These are phyloP conservation scores for Apamea crenata DNA, from an alignment of 2,888 invertebrate species.

Conservation along the genomic window DNA sequence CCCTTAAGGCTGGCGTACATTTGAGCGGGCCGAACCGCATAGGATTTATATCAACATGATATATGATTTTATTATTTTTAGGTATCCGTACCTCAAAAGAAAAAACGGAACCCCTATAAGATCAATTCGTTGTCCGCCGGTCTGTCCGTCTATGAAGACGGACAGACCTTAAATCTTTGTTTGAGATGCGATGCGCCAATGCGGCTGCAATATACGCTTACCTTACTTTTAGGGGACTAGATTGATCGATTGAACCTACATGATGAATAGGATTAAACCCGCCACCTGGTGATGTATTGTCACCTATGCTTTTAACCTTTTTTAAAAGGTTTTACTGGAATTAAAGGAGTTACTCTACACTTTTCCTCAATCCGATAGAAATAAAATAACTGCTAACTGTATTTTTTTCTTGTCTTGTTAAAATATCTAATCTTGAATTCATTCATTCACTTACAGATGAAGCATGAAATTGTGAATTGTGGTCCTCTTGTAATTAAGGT, in stretches of 20 bases:
- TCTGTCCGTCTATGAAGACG: too few relatives aligned
- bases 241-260: slow-evolving; percentile 44
- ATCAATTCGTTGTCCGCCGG: too few relatives aligned
- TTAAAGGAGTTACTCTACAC: neutral
- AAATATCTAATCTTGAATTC: neutral
- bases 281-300: slow-evolving; percentile 19
- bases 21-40: neutral
- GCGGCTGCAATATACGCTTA: neutral
- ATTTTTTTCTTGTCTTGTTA: neutral
- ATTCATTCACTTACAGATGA: neutral
- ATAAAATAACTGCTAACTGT: neutral
- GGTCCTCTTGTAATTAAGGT: neutral
- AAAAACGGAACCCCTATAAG: too few relatives aligned
- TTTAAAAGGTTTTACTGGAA: slow-evolving; percentile 22
- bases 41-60: neutral
- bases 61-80: too few relatives aligned
- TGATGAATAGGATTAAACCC: slow-evolving; percentile 31
- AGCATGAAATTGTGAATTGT: neutral
- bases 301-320: slow-evolving; percentile 40
- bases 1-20: neutral
- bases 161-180: too few relatives aligned
- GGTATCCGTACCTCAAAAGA: too few relatives aligned
- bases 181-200: neutral
- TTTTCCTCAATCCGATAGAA: neutral
- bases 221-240: slow-evolving; percentile 6